Conservation (phyloP, 2,888 invertebrate genomes). For the Arenicola marina region DNA sequence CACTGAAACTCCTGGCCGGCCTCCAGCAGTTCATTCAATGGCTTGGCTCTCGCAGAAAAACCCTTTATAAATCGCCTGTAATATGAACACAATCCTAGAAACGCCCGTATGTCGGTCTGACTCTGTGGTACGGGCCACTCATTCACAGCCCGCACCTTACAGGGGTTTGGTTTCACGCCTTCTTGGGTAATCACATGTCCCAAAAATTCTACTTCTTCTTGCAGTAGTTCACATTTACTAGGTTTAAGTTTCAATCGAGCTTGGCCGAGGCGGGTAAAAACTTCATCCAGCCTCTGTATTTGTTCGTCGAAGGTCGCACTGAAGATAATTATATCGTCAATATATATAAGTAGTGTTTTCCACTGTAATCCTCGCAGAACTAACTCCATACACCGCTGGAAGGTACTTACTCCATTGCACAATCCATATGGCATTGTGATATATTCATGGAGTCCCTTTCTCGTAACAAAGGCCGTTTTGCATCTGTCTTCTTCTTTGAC, state of each 20-base stretch:
- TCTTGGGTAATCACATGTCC: conserved; percentile 10
- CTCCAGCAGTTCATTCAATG: too few relatives aligned
- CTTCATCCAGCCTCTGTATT: too few relatives aligned
- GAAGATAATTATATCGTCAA: conserved; percentile 52
- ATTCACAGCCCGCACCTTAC: background rate
- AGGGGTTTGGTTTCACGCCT: conserved; percentile 1
- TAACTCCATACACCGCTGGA: too few relatives aligned
- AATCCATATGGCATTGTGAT: too few relatives aligned
- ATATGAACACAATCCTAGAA: conserved; percentile 9
- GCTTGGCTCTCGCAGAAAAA: background rate
- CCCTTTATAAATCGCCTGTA: conserved; percentile 1
- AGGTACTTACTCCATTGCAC: too few relatives aligned
- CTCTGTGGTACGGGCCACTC: conserved; percentile 8
- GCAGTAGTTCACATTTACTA: conserved; percentile 28
- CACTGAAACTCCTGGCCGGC: conserved; percentile 16
- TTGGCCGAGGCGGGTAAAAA: too few relatives aligned
- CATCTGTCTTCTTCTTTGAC: background rate
- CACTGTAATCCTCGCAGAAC: conserved; percentile 39
- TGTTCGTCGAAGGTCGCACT: conserved; percentile 29
- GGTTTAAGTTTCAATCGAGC: too few relatives aligned
- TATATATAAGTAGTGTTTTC: conserved; percentile 48
- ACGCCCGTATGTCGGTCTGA: background rate
- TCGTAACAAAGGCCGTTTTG: background rate
- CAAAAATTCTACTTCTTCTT: conserved; percentile 20
- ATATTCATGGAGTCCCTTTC: background rate